These are phyloP conservation scores for Epizoanthus stellaris DNA, from an alignment of 92 coral and sea anemone genomes.

Conservation along the genomic window DNA sequence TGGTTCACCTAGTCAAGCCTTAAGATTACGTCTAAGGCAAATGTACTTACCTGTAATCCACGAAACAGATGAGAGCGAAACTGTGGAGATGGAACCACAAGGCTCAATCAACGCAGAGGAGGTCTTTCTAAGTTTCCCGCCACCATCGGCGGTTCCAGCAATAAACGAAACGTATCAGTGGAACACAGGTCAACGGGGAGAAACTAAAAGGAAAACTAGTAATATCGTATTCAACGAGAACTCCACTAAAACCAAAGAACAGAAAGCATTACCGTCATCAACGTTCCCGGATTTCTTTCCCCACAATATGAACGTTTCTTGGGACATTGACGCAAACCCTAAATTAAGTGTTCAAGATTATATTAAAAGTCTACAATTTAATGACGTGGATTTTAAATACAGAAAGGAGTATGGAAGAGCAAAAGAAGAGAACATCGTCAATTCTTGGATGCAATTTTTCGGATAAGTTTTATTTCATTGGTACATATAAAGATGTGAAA, in stretches of 20 bases:
- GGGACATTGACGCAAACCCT: neutral
- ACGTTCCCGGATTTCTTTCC: conserved; percentile 14
- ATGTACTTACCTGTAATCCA: neutral
- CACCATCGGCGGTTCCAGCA: neutral
- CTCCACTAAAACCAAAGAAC: neutral
- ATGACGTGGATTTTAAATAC: neutral
- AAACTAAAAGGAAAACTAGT: neutral
- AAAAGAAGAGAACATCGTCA: neutral
- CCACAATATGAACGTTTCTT: neutral
- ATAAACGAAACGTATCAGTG: neutral
- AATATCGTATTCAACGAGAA: neutral
- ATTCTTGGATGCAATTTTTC: conserved; percentile 35
- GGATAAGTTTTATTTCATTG: neutral
- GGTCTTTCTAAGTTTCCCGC: neutral
- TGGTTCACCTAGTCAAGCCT: neutral
- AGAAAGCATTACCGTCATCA: neutral
- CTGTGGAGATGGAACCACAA: neutral
- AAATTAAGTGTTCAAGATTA: neutral
- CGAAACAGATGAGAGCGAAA: neutral
- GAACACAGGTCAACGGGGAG: neutral
- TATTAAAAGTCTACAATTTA: neutral
- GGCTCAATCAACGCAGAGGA: neutral
- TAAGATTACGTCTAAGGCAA: neutral
- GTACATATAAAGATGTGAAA: no score
- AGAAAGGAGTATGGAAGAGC: neutral